These are phyloP conservation scores for Charaxes varanes DNA, from an alignment of 1,140 invertebrate species.

Conservation along the genomic window DNA sequence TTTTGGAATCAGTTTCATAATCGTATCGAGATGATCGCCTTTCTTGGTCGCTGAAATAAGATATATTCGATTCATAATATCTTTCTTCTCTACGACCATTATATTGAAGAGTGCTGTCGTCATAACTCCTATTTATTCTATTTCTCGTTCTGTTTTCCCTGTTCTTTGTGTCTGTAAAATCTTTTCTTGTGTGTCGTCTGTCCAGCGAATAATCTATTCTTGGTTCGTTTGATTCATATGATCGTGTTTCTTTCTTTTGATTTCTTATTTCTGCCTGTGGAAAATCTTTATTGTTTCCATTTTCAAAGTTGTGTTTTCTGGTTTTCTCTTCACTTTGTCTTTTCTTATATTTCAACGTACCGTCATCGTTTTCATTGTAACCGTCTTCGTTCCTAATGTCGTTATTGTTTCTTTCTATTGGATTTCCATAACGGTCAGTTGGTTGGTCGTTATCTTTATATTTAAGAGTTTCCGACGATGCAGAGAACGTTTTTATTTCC, in stretches of 20 bases:
- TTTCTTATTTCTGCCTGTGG: slow-evolving; percentile 52
- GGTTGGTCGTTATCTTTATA: slow-evolving; percentile 63
- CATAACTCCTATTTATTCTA: slow-evolving; percentile 60
- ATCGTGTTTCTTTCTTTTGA: slow-evolving; percentile 49
- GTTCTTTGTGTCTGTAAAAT: slow-evolving; percentile 46
- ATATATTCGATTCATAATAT: slow-evolving; percentile 71
- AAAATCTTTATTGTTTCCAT: slow-evolving; percentile 52
- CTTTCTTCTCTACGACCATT: slow-evolving; percentile 69
- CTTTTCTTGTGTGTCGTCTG: slow-evolving; percentile 51
- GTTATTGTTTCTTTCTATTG: slow-evolving; percentile 56
- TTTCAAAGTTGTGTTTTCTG: slow-evolving; percentile 49
- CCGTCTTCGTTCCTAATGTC: slow-evolving; percentile 42
- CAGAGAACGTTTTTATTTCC: slow-evolving; percentile 71
- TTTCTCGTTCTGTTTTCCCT: slow-evolving; percentile 52
- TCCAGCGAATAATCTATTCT: slow-evolving; percentile 69
- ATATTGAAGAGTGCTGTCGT: slow-evolving; percentile 63
- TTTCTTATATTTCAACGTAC: slow-evolving; percentile 70
- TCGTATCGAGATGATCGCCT: slow-evolving; percentile 74
- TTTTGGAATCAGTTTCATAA: slow-evolving; percentile 76
- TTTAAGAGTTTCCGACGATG: slow-evolving; percentile 66
- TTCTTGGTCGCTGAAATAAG: slow-evolving; percentile 69
- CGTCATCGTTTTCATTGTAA: slow-evolving; percentile 60
- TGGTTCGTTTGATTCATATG: slow-evolving; percentile 54
- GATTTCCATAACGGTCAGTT: slow-evolving; percentile 58
- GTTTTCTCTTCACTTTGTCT: slow-evolving; percentile 60